Base-by-base conservation (phyloP, 2,797 vertebrate species). In the Myotis findleyi region DNA sequence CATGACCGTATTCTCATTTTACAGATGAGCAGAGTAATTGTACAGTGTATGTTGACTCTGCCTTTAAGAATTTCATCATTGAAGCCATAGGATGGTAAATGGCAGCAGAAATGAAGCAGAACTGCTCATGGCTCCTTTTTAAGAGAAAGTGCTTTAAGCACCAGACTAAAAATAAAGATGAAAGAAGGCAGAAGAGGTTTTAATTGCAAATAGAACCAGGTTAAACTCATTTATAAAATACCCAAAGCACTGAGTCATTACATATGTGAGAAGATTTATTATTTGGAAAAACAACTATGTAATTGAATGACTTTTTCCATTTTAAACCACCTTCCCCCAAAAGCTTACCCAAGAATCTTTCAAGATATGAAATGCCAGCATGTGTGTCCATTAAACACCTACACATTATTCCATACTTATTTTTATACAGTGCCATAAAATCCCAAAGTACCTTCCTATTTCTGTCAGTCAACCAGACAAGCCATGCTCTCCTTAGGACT, bases 111-210 rank as follows among this genome's bases (percentile, higher is more conserved):
- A 77, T 47, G 14, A 89, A 91, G 53, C 36, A 77, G 69, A 62
- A 62, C 16, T 81, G 47, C 68, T 87, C 38, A n/a, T 72, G 38
- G n/a, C 53, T 72, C 57, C 36, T 89, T 93, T 76, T 62, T 66
- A 44, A 84, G 18, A 33, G 18, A 11, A 76, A 62, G 27, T 95
- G 13, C 33, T 41, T 88, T 88, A 91, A 81, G 88, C 7, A 81
- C 68, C 51, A 64, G 36, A 83, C 57, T 75, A 36, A 91, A 59
- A 73, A 83, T 77, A 20, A n/a, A 66, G 47, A 44, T 89, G 47
- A 72, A 92, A 33, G 47, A 86, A 76, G 11, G 44, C 47, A 79
- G 33, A 92, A 89, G n/a, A 79, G 57, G 36, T 73, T 93, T 94
- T 83, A 85, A 57, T 41, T 77, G 44, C 66, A 90, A 55, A 76